Base-by-base conservation (phyloP, 2,888 invertebrate genomes). In the Ormia ochracea region DNA sequence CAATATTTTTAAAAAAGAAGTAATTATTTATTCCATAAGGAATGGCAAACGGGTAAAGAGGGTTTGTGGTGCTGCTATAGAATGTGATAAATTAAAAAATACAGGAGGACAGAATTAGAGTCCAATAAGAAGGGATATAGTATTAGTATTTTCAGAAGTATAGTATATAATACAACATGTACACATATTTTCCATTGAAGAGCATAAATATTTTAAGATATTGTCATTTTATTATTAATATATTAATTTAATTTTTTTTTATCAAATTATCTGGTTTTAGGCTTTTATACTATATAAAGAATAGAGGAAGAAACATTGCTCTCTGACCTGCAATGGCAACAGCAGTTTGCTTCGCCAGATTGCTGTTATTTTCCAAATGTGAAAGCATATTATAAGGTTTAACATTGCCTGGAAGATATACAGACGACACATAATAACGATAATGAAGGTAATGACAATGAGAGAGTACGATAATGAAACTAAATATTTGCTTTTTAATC, bases 341-440 rank as follows among this genome's bases (percentile, higher is more conserved):
- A 83, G 88, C 88, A 84, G 88, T 88, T 87, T 89, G 86, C 84
- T 87, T 87, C 85, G 88, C 84, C 82, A 88, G 86, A 86, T 87
- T 88, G 86, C 89, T 87, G 85, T 88, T 88, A 84, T 87, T 88
- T 87, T 88, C 88, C 88, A 88, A 88, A 87, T 88, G 89, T 83
- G 88, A 88, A 83, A 88, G 87, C 88, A 88, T 88, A 86, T 88
- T 88, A 88, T 88, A 88, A 83, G 88, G 89, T 86, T 87, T 89
- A 85, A 85, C 85, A 85, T 86, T 85, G 88, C 88, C 88, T 88
- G 88, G 85, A 87, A 88, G 87, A 86, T 86, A 85, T 82, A 80
- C 69, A 76, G 69, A 76, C 48, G 69, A 69, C 76, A 77, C 66
- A 74, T 48, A 58, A 65, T 74, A 33, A 73, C 61, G 69, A 70